Percentiles rank a stretch among this genome's conserved stretches.
Evolutionary conservation across 1,140 invertebrate genomes (phyloP).

Genomic region (Oedothorax gibbosus): DNA sequence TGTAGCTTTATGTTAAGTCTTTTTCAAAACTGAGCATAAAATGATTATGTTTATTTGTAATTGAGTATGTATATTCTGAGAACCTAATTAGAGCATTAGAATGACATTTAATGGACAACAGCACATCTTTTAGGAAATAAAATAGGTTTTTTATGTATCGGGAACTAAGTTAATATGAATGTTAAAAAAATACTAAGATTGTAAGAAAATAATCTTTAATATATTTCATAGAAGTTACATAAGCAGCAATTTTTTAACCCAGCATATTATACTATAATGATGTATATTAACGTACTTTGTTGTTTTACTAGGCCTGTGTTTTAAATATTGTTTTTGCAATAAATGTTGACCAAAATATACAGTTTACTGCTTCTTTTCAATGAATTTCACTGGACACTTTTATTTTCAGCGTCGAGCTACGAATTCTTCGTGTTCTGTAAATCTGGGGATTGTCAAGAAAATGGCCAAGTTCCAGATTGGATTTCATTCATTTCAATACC

Average conservation of each 20-base stretch:
- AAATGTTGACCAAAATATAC: background rate
- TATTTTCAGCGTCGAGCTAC: constrained; percentile 45
- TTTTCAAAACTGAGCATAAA: too few species aligned
- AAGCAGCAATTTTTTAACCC: background rate
- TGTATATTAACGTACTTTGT: background rate
- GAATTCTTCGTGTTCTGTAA: constrained; percentile 28
- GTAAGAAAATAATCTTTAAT: background rate
- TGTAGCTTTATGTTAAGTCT: background rate
- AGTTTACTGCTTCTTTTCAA: background rate
- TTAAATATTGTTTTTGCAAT: background rate
- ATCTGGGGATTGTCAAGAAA: background rate
- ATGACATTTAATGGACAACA: background rate
- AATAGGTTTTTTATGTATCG: background rate
- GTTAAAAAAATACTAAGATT: background rate
- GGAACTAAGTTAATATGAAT: background rate
- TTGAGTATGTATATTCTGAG: too few species aligned
- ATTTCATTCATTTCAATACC: background rate
- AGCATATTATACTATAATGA: background rate
- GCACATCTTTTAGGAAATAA: background rate
- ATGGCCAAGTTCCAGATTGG: constrained; percentile 9
- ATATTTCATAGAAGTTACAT: background rate
- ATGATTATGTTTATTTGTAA: too few species aligned
- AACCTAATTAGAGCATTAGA: too few species aligned
- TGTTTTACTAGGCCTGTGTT: background rate
- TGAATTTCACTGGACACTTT: constrained; percentile 3